A percentile compares a stretch with the other conserved stretches of the same genome.
phyloP scores from a whole-genome alignment of 2,888 invertebrate species.

The Mamestra brassicae region DNA sequence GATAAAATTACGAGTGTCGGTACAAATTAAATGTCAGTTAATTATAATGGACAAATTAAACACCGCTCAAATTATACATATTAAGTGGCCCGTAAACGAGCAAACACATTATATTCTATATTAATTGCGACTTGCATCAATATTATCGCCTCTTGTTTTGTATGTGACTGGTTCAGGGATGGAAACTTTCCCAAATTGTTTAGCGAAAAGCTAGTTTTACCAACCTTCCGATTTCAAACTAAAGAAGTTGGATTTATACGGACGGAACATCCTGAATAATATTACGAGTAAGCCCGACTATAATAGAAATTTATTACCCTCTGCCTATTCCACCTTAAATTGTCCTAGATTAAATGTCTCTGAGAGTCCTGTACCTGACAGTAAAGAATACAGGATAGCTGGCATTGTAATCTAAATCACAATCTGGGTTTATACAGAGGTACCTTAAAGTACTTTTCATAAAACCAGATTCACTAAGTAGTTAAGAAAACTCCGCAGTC shows the following conservation, averaged over 20 bases:
- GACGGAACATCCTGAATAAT: slow-evolving; percentile 53
- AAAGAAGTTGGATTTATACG: slow-evolving; percentile 56
- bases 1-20: background rate
- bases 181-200: slow-evolving; percentile 26
- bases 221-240: slow-evolving; percentile 43
- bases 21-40: background rate
- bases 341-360: slow-evolving; percentile 40
- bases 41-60: background rate
- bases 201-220: slow-evolving; percentile 30
- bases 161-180: slow-evolving; percentile 27
- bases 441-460: background rate
- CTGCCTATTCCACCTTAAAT: slow-evolving; percentile 35
- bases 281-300: slow-evolving; percentile 39
- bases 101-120: background rate
- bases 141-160: slow-evolving; percentile 7
- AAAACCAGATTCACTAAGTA: slow-evolving; percentile 1
- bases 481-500: background rate
- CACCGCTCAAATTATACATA: background rate
- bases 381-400: slow-evolving; percentile 5
- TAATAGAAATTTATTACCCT: slow-evolving; percentile 55
- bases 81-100: background rate
- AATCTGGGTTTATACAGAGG: background rate
- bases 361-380: slow-evolving; percentile 30
- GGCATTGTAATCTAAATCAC: slow-evolving; percentile 13
- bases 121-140: background rate